Evolutionary conservation across 2,888 invertebrate genomes (phyloP).

Genomic region (Myopa testacea): DNA sequence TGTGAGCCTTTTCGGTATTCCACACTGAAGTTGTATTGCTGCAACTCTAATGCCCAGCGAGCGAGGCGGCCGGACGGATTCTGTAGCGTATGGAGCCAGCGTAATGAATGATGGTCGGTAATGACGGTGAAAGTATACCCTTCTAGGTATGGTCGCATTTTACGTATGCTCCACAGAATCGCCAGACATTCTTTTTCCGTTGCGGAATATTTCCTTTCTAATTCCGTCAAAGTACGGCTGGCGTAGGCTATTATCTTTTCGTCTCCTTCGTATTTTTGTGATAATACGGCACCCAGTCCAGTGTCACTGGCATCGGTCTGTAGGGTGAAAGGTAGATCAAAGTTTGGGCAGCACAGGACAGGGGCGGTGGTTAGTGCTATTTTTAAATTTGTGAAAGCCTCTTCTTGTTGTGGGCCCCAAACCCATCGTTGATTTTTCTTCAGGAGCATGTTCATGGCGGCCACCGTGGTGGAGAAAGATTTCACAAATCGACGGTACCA

Average conservation of each 20-base stretch:
- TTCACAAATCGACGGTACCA: no score
- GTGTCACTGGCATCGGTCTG: neutral
- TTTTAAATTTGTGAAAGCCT: conserved; percentile 19
- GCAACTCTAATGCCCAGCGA: conserved; percentile 41
- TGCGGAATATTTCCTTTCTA: no score
- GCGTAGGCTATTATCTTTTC: conserved; percentile 38
- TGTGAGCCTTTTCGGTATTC: no score
- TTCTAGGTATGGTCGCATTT: no score
- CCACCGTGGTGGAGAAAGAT: no score
- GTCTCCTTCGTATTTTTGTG: neutral
- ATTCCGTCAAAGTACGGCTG: conserved; percentile 33
- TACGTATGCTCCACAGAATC: no score
- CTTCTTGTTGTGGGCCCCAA: neutral
- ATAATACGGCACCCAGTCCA: neutral
- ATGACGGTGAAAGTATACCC: conserved; percentile 13
- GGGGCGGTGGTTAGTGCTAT: conserved; percentile 26
- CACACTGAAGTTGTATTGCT: conserved; percentile 31
- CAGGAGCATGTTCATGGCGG: no score
- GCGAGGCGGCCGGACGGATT: conserved; percentile 42
- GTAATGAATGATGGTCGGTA: conserved; percentile 44
- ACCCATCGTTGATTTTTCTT: no score
- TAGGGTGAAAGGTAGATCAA: conserved; percentile 24
- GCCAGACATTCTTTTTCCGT: no score
- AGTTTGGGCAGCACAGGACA: conserved; percentile 24
- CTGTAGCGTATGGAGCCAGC: conserved; percentile 36